phyloP scores from a whole-genome alignment of 2,888 invertebrate species.

The Zaprionus bogoriensis region DNA sequence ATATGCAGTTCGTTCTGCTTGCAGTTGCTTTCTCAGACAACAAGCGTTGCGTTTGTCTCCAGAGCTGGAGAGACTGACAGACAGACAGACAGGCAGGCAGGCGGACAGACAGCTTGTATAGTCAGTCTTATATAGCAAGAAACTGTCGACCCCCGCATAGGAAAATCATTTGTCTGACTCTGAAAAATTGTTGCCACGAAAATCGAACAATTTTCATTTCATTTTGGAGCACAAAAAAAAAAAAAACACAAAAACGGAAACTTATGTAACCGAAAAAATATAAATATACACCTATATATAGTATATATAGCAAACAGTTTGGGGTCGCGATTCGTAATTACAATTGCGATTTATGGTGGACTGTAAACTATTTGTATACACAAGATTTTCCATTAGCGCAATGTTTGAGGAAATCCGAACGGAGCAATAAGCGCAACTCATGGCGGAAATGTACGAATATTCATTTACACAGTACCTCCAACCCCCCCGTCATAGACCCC shows the following conservation, averaged over 20 bases:
- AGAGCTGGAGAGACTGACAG: too few relatives aligned
- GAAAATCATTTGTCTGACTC: slow-evolving; percentile 54
- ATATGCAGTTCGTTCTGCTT: neutral
- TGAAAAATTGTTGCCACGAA: slow-evolving; percentile 26
- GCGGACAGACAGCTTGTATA: neutral
- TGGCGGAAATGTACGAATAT: neutral
- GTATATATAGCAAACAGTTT: neutral
- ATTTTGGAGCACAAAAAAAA: too few relatives aligned
- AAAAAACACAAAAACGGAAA: too few relatives aligned
- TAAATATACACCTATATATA: neutral
- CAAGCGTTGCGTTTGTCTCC: slow-evolving; percentile 14
- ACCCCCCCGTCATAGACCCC: neutral
- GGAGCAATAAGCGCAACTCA: neutral
- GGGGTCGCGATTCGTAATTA: slow-evolving; percentile 28
- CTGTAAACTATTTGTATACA: slow-evolving; percentile 34
- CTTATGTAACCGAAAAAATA: too few relatives aligned
- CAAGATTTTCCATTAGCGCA: slow-evolving; percentile 28
- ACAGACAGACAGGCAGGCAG: too few relatives aligned
- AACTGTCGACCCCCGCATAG: slow-evolving; percentile 22
- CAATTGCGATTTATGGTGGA: slow-evolving; percentile 32
- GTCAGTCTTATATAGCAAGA: neutral
- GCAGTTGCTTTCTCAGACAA: too few relatives aligned
- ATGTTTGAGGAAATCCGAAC: slow-evolving; percentile 11
- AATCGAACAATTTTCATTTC: too few relatives aligned
- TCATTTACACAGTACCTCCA: neutral